Percentiles rank a stretch among this genome's conserved stretches.
phyloP scores from a whole-genome alignment of 1,140 invertebrate species.

The Tigriopus japonicus region DNA sequence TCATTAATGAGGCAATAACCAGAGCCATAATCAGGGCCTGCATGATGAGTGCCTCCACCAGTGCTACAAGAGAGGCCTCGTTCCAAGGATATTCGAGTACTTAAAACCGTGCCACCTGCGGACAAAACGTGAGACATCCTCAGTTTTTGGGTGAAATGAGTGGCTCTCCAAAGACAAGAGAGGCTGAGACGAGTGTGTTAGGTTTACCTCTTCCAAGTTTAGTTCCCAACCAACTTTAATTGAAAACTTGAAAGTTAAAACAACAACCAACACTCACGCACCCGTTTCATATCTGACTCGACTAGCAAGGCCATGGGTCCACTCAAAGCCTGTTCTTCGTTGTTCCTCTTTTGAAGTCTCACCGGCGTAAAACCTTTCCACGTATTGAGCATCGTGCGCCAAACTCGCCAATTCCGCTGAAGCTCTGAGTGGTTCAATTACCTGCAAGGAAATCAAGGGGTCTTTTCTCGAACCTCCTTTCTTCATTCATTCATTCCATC shows the following conservation, averaged over 20 bases:
- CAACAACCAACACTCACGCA: conserved; percentile 8
- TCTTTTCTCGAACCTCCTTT: conserved; percentile 10
- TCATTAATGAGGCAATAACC: conserved; percentile 27
- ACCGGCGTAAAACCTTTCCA: conserved; percentile 24
- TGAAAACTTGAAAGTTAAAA: not conserved
- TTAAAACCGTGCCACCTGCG: conserved; percentile 23
- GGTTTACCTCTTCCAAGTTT: not conserved
- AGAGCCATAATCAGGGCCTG: conserved; percentile 22
- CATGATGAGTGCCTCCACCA: conserved; percentile 26
- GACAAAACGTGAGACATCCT: conserved; percentile 8
- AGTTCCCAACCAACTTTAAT: not conserved
- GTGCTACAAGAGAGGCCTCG: conserved; percentile 24
- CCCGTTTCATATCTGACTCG: conserved; percentile 25
- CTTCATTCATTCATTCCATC: conserved; percentile 21
- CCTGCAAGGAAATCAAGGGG: too few species aligned
- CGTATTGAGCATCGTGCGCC: conserved; percentile 22
- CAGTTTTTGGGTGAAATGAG: too few species aligned
- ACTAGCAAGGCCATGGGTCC: conserved; percentile 22
- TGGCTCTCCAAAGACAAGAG: too few species aligned
- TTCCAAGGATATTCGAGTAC: conserved; percentile 20
- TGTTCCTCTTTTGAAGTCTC: conserved; percentile 22
- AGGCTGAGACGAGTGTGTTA: too few species aligned
- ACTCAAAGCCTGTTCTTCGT: conserved; percentile 22
- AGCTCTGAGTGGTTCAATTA: conserved; percentile 12
- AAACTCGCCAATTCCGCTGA: conserved; percentile 16